Conservation (phyloP, 2,888 invertebrate genomes). For the Helobdella robusta region DNA sequence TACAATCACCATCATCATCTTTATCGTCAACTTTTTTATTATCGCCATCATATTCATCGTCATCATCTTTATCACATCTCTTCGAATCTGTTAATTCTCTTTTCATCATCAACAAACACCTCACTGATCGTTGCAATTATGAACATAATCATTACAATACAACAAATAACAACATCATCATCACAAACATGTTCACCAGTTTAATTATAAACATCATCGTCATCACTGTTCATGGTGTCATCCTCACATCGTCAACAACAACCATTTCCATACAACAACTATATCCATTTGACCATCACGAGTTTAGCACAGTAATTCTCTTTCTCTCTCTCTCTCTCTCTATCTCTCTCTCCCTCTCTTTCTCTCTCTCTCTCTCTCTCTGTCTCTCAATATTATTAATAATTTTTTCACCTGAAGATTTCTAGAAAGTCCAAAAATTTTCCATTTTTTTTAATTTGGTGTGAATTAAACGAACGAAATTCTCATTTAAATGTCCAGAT, state of each 20-base stretch:
- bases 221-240: background rate
- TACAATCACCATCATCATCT: background rate
- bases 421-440: too few relatives aligned
- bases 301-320: too few relatives aligned
- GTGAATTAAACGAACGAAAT: background rate
- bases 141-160: constrained; percentile 9
- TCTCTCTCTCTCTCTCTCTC: too few relatives aligned
- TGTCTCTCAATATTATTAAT: too few relatives aligned
- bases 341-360: too few relatives aligned
- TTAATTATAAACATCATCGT: constrained; percentile 7
- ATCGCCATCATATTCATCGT: background rate
- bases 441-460: too few relatives aligned
- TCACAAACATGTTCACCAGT: background rate
- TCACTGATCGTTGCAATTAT: constrained; percentile 1
- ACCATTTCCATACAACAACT: too few relatives aligned
- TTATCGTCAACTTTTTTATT: background rate
- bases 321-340: too few relatives aligned
- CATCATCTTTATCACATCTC: background rate
- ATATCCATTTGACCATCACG: too few relatives aligned
- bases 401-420: too few relatives aligned
- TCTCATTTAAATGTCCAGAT: background rate
- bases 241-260: too few relatives aligned
- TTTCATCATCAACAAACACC: background rate
- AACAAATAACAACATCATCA: constrained; percentile 9
- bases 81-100: background rate